Evolutionary conservation across 2,888 invertebrate species (phyloP).

Genomic region (Ophion ellenae): DNA sequence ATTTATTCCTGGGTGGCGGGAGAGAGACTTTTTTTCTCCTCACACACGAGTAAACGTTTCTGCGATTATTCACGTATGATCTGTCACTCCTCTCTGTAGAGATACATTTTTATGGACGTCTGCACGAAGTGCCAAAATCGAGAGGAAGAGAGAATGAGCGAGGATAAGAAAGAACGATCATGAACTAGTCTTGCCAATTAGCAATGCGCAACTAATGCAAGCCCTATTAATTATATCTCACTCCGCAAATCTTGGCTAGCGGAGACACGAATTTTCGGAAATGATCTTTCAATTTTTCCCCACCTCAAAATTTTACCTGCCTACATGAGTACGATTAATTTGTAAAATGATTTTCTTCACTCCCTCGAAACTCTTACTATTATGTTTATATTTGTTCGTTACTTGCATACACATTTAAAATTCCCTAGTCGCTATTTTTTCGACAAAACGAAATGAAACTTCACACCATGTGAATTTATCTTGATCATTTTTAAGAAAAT

Average conservation of each 20-base stretch:
- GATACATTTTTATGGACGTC: conserved; percentile 4
- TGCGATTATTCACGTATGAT: neutral
- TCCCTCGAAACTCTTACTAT: neutral
- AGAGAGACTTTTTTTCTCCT: conserved; percentile 26
- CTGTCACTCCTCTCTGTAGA: neutral
- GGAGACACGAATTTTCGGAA: conserved; percentile 33
- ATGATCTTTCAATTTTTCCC: conserved; percentile 17
- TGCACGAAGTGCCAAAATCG: conserved; percentile 38
- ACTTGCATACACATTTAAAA: too few species aligned
- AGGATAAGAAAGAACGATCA: conserved; percentile 6
- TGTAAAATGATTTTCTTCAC: neutral
- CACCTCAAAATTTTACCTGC: neutral
- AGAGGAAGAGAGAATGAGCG: neutral
- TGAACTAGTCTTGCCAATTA: conserved; percentile 53
- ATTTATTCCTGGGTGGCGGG: conserved; percentile 59
- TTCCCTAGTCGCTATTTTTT: neutral
- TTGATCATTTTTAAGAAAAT: neutral
- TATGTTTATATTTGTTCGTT: neutral
- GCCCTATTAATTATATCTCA: conserved; percentile 43
- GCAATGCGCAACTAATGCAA: conserved; percentile 45
- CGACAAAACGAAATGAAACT: neutral
- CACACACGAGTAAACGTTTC: neutral
- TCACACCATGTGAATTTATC: neutral
- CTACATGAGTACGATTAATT: neutral
- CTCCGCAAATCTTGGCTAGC: conserved; percentile 15